Base-by-base conservation (phyloP, 2,888 invertebrate species). In the Acrobasis consociella region DNA sequence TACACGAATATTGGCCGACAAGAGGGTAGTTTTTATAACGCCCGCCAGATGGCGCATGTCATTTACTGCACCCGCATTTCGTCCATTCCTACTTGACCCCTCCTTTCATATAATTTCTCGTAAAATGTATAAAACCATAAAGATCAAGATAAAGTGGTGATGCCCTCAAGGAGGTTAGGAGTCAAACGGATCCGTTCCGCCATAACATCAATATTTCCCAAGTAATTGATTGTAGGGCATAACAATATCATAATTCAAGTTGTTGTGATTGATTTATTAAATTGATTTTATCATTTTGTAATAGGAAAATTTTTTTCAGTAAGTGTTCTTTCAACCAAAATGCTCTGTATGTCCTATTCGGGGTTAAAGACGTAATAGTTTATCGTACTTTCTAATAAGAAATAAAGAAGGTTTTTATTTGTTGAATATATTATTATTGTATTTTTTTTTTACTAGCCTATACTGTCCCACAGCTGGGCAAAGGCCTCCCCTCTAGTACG, bases 11-110 rank as follows among this genome's bases (percentile, higher is more conserved):
- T 79, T 82, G 81, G 78, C 76, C 77, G 74, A 81, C 77, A 81
- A 81, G 86, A 85, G 90, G 90, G 89, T 86, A 74, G 83, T 83
- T 89, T 89, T 91, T 91, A 91, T 91, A 83, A 86, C 86, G 74
- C 75, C 71, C 82, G 76, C 81, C 91, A 92, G 89, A 90, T 91
- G 91, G 80, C 85, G 87, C 81, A 77, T 87, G 90, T 89, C 91
- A 90, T 89, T 88, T 85, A 83, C 78, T 87, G 86, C 85, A 86
- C 81, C 85, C 84, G 82, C 77, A 74, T 72, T 69, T 60, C 58
- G 61, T 68, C 86, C 81, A 76, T 17, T 31, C 5, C 67, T 62
- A 58, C 16, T 63, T 71, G 80, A 80, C 62, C 85, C 67, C 37
- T 67, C n/a, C 64, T 37, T 56, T 62, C 59, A 11, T 62, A 37